Evolutionary conservation across 2,797 vertebrate species (phyloP).

Genomic region (Coregonus sp.): DNA sequence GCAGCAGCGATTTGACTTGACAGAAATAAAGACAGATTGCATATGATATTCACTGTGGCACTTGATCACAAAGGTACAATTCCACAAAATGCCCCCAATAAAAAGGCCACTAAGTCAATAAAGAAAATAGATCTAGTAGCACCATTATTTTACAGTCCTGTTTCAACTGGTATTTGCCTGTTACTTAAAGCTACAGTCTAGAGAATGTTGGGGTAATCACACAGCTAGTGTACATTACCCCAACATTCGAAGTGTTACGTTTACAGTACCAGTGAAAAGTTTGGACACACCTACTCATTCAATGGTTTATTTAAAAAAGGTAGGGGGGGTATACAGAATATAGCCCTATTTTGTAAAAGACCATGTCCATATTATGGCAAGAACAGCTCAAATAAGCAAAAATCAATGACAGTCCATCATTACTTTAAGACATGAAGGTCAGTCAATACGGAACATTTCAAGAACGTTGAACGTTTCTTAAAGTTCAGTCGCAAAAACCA

Average conservation of each 20-base stretch:
- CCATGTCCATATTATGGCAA: too few relatives aligned
- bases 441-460: too few relatives aligned
- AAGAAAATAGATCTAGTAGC: not conserved
- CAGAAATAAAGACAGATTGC: conserved; percentile 73
- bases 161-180: conserved; percentile 33
- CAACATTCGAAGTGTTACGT: conserved; percentile 17
- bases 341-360: too few relatives aligned
- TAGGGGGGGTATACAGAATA: too few relatives aligned
- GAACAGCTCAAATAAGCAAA: too few relatives aligned
- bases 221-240: conserved; percentile 32
- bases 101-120: not conserved
- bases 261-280: too few relatives aligned
- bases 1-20: conserved; percentile 45
- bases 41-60: conserved; percentile 61
- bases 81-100: conserved; percentile 22
- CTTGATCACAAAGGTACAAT: conserved; percentile 54
- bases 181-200: not conserved
- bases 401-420: too few relatives aligned
- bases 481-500: too few relatives aligned
- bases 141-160: not conserved
- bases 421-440: too few relatives aligned
- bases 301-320: too few relatives aligned
- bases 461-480: too few relatives aligned
- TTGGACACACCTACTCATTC: too few relatives aligned
- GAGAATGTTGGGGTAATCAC: not conserved